Percentiles rank a stretch among this genome's conserved stretches.
phyloP scores from a whole-genome alignment of 2,113 vertebrate genomes.

The Pterocles orientalis region DNA sequence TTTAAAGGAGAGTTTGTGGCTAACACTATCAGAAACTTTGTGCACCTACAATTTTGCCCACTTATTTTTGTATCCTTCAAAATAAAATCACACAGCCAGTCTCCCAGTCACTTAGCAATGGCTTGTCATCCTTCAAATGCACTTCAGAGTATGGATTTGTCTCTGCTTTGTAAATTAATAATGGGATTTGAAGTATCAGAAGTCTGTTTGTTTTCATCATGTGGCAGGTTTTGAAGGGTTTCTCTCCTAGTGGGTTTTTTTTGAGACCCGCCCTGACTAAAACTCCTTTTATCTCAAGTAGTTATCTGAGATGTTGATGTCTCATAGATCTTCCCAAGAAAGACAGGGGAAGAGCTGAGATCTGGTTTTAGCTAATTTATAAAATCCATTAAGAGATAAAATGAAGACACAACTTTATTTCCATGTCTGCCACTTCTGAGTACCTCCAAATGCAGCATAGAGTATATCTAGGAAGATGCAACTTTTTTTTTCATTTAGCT shows the following conservation, averaged over 20 bases:
- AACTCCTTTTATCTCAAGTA: background rate
- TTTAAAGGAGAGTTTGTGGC: background rate
- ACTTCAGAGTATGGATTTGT: conserved; percentile 6
- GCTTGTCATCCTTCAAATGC: background rate
- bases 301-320: background rate
- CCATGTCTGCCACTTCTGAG: background rate
- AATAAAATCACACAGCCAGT: background rate
- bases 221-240: background rate
- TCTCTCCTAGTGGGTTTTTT: background rate
- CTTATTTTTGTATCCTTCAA: background rate
- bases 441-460: background rate
- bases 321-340: background rate
- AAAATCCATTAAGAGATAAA: background rate
- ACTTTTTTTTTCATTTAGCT: background rate
- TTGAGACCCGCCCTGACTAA: background rate
- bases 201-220: background rate
- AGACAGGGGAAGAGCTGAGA: background rate
- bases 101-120: background rate
- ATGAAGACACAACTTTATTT: background rate
- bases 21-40: background rate
- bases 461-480: background rate
- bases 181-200: conserved; percentile 33
- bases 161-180: background rate
- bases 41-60: too few species aligned
- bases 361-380: background rate